Percentiles rank a stretch among this genome's conserved stretches.
Conservation (phyloP, 2,888 invertebrate species). For the Xylocampa areola region DNA sequence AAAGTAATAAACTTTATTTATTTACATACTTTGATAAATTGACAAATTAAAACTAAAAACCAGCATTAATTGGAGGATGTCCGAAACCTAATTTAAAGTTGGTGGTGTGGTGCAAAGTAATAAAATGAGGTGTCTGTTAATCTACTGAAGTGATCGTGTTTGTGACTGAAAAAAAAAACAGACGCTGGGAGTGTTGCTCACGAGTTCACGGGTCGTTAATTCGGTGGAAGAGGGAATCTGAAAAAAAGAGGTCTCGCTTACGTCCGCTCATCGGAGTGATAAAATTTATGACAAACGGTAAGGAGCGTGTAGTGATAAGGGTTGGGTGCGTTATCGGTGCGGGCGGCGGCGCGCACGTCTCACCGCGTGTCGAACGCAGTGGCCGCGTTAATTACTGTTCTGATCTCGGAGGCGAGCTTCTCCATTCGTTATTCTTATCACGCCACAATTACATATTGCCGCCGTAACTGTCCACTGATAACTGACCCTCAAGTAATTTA, state of each 20-base stretch:
- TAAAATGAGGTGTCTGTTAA: slow-evolving; percentile 63
- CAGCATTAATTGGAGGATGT: slow-evolving; percentile 13
- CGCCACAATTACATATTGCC: slow-evolving; percentile 64
- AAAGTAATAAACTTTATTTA: slow-evolving; percentile 72
- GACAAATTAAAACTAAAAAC: slow-evolving; percentile 36
- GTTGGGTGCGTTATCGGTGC: slow-evolving; percentile 79
- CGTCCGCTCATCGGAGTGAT: slow-evolving; percentile 86
- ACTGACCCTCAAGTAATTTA: slow-evolving; percentile 55
- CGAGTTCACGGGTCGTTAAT: slow-evolving; percentile 87
- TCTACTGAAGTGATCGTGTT: slow-evolving; percentile 79
- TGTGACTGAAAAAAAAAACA: slow-evolving; percentile 79
- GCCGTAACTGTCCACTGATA: slow-evolving; percentile 57
- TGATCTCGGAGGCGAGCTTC: slow-evolving; percentile 56
- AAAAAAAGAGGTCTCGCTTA: slow-evolving; percentile 79
- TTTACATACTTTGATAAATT: slow-evolving; percentile 52
- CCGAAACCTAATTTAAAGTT: slow-evolving; percentile 34
- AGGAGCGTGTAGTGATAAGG: slow-evolving; percentile 85
- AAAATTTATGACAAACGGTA: slow-evolving; percentile 89
- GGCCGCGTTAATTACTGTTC: slow-evolving; percentile 67
- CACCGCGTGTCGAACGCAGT: slow-evolving; percentile 63
- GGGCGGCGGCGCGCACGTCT: slow-evolving; percentile 60
- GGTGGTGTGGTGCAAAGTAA: slow-evolving; percentile 67
- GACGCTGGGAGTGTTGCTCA: slow-evolving; percentile 76
- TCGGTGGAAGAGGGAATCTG: slow-evolving; percentile 76
- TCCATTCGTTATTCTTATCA: slow-evolving; percentile 65